phyloP scores from a whole-genome alignment of 1,140 invertebrate genomes.

The Cydia fagiglandana region DNA sequence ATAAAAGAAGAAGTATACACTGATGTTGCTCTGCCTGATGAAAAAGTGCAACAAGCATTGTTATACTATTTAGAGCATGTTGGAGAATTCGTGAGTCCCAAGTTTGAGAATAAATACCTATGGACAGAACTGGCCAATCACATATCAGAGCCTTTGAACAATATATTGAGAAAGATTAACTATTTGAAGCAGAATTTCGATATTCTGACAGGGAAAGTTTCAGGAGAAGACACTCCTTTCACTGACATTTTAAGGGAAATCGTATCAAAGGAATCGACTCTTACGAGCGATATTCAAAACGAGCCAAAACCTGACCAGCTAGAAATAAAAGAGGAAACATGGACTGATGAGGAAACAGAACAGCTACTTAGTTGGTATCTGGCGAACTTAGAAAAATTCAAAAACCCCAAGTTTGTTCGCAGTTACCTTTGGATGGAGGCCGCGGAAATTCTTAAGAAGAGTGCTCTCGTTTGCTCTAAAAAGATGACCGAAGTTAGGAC shows the following conservation, averaged over 20 bases:
- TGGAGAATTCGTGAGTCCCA: conserved; percentile 64
- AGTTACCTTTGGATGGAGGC: conserved; percentile 69
- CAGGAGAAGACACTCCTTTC: conserved; percentile 44
- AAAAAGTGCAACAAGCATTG: conserved; percentile 58
- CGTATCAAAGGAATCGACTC: conserved; percentile 50
- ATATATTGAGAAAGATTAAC: conserved; percentile 64
- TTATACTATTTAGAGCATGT: conserved; percentile 64
- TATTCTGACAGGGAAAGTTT: conserved; percentile 42
- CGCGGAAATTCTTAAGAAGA: conserved; percentile 60
- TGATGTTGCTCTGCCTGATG: conserved; percentile 52
- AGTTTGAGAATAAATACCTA: conserved; percentile 64
- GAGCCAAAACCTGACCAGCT: conserved; percentile 33
- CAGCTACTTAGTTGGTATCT: conserved; percentile 66
- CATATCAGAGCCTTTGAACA: conserved; percentile 53
- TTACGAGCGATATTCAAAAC: conserved; percentile 47
- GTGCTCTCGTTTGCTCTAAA: conserved; percentile 64
- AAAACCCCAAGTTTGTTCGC: conserved; percentile 65
- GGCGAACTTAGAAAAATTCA: conserved; percentile 71
- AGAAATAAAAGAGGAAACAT: conserved; percentile 50
- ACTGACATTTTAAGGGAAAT: conserved; percentile 61
- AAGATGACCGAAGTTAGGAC: conserved; percentile 69
- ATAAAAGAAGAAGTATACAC: conserved; percentile 49
- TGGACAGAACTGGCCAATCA: conserved; percentile 64
- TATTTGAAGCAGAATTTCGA: conserved; percentile 62
- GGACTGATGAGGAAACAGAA: conserved; percentile 63